Percentiles rank a stretch among this genome's conserved stretches.
Evolutionary conservation across 2,113 vertebrate species (phyloP).

Genomic region (Podiceps cristatus): DNA sequence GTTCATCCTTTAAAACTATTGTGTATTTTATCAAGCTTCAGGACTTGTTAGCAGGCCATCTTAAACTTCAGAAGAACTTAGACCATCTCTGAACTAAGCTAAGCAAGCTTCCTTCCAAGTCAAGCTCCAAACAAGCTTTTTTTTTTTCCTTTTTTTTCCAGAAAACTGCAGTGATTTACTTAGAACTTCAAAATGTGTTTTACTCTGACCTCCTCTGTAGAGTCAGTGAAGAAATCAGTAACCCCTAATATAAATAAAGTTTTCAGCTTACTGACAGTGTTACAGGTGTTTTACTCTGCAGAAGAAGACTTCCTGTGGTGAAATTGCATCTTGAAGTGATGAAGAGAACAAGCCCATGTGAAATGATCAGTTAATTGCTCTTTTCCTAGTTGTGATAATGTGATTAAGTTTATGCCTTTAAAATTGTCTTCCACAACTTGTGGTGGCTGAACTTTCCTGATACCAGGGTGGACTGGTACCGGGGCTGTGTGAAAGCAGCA

Average conservation of each 20-base stretch:
- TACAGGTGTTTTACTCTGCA: not conserved
- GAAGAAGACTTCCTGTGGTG: not conserved
- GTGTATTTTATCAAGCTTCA: not conserved
- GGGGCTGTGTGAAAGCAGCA: not conserved
- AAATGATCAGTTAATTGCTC: not conserved
- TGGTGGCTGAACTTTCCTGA: not conserved
- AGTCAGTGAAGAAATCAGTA: not conserved
- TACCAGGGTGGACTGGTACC: not conserved
- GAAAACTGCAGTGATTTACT: not conserved
- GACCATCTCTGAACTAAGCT: not conserved
- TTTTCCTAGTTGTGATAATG: not conserved
- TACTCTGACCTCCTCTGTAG: not conserved
- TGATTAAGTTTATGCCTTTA: not conserved
- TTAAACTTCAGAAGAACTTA: not conserved
- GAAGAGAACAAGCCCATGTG: not conserved
- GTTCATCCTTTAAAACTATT: not conserved
- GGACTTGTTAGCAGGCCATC: not conserved
- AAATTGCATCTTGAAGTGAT: not conserved
- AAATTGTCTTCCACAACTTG: not conserved
- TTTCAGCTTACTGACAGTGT: not conserved
- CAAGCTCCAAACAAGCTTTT: not conserved
- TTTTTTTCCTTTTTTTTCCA: not conserved
- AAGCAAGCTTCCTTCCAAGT: not conserved
- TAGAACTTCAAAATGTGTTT: not conserved
- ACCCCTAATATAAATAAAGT: not conserved